These are phyloP conservation scores for Probaryconus sp. DNA, from an alignment of 1,140 invertebrate species.

Conservation along the genomic window DNA sequence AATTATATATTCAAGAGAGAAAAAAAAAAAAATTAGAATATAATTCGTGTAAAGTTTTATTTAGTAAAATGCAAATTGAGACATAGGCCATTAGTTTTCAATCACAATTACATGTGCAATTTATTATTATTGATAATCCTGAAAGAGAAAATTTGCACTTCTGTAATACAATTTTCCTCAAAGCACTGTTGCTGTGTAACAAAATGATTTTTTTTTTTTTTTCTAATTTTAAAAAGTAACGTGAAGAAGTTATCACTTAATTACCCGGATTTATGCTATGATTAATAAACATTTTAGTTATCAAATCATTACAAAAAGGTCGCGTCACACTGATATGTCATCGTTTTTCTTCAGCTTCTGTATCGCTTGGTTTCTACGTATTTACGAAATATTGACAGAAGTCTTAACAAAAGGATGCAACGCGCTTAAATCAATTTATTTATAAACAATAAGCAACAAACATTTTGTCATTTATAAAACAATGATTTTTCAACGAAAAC, in stretches of 20 bases:
- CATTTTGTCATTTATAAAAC: no score
- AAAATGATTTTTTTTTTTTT: no score
- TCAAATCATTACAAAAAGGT: conserved; percentile 53
- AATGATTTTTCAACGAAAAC: no score
- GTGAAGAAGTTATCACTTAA: conserved; percentile 38
- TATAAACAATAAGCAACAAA: no score
- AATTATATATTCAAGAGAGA: no score
- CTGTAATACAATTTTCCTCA: conserved; percentile 24
- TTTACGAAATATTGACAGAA: conserved; percentile 45
- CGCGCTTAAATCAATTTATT: no score
- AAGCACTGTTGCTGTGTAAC: conserved; percentile 13
- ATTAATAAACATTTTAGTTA: conserved; percentile 54
- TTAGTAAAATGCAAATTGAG: no score
- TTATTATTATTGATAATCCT: conserved; percentile 8
- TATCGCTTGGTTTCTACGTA: conserved; percentile 42
- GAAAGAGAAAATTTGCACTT: not conserved
- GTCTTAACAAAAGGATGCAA: no score
- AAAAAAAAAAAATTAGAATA: no score
- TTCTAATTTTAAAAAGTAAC: conserved; percentile 34
- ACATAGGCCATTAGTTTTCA: no score
- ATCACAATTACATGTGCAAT: conserved; percentile 1
- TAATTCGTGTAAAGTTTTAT: no score
- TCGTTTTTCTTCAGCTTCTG: conserved; percentile 38
- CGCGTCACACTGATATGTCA: conserved; percentile 43
- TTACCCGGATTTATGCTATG: conserved; percentile 54